Conservation (phyloP, 35 echinoderm and acorn worm genomes). For the Nesometra sesokonis region DNA sequence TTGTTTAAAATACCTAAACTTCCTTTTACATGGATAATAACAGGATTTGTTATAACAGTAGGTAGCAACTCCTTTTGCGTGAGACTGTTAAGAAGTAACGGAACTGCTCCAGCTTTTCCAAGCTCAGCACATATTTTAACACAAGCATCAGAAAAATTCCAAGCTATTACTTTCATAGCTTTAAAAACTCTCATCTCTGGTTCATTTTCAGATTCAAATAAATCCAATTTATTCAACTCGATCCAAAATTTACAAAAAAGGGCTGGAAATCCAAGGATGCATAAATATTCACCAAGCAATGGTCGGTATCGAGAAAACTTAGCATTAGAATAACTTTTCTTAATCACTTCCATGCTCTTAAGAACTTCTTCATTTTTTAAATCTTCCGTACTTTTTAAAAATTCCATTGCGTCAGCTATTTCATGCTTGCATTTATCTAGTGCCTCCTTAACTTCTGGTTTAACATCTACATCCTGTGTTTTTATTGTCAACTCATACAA, state of each 20-base stretch:
- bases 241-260: background rate
- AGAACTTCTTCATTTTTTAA: background rate
- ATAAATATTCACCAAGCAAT: background rate
- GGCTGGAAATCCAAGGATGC: background rate
- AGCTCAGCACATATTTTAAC: slow-evolving; percentile 19
- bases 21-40: slow-evolving; percentile 43
- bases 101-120: slow-evolving; percentile 26
- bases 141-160: slow-evolving; percentile 72
- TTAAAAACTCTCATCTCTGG: background rate
- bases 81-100: slow-evolving; percentile 40
- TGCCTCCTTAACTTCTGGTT: background rate
- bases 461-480: background rate
- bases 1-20: slow-evolving; percentile 66
- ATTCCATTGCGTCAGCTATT: background rate
- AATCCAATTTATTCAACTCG: background rate
- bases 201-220: background rate
- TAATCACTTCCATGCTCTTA: background rate
- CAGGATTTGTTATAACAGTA: slow-evolving; percentile 34
- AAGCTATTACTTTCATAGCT: background rate
- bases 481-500: background rate
- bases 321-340: background rate
- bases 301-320: background rate
- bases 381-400: background rate
- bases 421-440: background rate
- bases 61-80: slow-evolving; percentile 36